Evolutionary conservation across 2,113 vertebrate genomes (phyloP).

Genomic region (Stictonetta naevosa): DNA sequence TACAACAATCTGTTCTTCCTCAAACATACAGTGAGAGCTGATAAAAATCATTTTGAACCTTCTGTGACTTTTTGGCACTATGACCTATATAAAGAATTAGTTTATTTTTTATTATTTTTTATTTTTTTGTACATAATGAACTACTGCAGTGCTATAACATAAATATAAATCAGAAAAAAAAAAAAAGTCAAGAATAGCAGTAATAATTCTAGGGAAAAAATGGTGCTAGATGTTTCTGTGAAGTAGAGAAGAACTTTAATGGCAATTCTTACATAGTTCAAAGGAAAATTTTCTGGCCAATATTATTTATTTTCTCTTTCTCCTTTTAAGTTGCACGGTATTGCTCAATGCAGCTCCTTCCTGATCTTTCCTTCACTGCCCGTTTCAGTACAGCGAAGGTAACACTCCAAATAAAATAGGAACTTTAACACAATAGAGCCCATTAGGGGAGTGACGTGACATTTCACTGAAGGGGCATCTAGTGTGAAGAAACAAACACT

Average conservation of each 20-base stretch:
- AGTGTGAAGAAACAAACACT: background rate
- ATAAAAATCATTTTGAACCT: slow-evolving; percentile 72
- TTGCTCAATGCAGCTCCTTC: background rate
- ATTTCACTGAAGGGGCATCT: background rate
- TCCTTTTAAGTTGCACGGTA: background rate
- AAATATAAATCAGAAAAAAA: slow-evolving; percentile 8
- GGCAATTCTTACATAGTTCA: background rate
- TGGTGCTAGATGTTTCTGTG: background rate
- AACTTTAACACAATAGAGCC: background rate
- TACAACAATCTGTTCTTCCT: slow-evolving; percentile 69
- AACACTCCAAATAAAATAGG: background rate
- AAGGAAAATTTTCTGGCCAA: background rate
- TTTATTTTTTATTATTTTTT: background rate
- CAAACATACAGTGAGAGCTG: slow-evolving; percentile 62
- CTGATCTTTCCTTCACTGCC: background rate
- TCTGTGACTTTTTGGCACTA: slow-evolving; percentile 71
- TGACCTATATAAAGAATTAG: slow-evolving; percentile 45
- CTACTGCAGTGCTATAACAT: slow-evolving; percentile 3
- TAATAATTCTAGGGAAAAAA: background rate
- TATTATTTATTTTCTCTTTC: background rate
- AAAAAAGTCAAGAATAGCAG: background rate
- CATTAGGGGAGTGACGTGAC: background rate
- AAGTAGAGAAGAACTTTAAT: background rate
- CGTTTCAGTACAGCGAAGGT: background rate
- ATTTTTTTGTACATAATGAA: background rate